Evolutionary conservation across 1,140 invertebrate species (phyloP), one percentile per base, ranked within the genome.

Genomic region (Brachionus koreanus): DNA sequence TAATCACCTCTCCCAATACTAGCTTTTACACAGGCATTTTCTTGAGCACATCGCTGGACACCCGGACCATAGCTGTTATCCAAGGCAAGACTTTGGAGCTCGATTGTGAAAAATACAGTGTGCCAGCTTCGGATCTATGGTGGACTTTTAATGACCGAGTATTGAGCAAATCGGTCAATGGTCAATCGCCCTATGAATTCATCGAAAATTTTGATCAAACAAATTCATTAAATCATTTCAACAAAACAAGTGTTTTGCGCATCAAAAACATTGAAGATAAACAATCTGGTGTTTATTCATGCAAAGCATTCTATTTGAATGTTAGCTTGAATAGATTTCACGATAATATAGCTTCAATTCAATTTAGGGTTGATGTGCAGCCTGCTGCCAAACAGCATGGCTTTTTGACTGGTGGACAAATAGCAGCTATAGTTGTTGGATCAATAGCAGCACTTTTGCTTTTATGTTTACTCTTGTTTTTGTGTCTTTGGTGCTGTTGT

Each of bases 221-320:
- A 0, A 79, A 65, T 42, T 13, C 46, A 0, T n/a, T 16, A n/a
- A 19, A 2, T 69, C n/a, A 23, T 12, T 79, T 79, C 12, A 79
- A 79, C 33, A 79, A 79, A 29, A 79, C 76, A 57, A 79, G 49
- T 39, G 76, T 79, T 25, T 63, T 79, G 39, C 33, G 76, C 37
- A 57, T 79, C 5, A 57, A 35, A 13, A 65, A 79, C 39, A 43
- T 79, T 1, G 35, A 37, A 9, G 49, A 65, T 10, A 65, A 79
- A 42, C 33, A 39, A 23, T 10, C 49, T 42, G 76, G 76, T 61
- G 25, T 61, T 19, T 79, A 79, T 25, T 57, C 76, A 52, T 79
- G 76, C 37, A 65, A 39, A 37, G 76, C 76, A 16, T 79, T 61
- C 16, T 79, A 79, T 65, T 25, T 52, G 5, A 65, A 65, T 43